Evolutionary conservation across 2,113 vertebrate genomes (phyloP).

Genomic region (Amazona guildingii): DNA sequence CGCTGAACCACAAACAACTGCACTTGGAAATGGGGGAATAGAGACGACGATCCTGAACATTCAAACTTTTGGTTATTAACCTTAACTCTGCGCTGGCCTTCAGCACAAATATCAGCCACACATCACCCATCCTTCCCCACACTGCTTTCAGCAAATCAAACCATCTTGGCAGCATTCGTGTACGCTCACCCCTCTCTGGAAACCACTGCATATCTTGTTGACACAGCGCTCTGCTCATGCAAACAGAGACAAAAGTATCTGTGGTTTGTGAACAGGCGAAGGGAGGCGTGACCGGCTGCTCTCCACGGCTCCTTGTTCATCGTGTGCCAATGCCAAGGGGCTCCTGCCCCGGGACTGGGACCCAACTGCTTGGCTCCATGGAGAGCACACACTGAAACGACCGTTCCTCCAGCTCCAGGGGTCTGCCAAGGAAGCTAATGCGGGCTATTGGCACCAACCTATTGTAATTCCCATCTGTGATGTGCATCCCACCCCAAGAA

Average conservation of each 20-base stretch:
- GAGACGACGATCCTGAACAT: neutral
- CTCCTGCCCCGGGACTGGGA: neutral
- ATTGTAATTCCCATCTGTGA: slow-evolving; percentile 9
- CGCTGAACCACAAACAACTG: neutral
- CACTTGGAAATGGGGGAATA: neutral
- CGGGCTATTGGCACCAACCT: neutral
- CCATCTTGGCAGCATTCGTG: neutral
- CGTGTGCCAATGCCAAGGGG: neutral
- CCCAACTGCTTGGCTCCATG: accelerated
- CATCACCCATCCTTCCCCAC: neutral
- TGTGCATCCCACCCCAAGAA: neutral
- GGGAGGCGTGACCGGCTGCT: neutral
- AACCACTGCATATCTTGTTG: neutral
- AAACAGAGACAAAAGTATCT: neutral
- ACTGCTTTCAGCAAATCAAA: neutral
- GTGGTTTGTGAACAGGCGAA: neutral
- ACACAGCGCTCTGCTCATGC: neutral
- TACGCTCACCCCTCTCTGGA: accelerated
- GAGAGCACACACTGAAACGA: neutral
- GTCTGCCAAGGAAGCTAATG: neutral
- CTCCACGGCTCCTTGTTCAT: accelerated
- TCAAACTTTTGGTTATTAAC: neutral
- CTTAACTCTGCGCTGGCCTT: neutral
- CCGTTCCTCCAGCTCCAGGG: neutral
- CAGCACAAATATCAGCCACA: neutral